Evolutionary conservation across 2,888 invertebrate genomes (phyloP), one percentile per base, ranked within the genome.

Genomic region (Gisinianus flammeolus): DNA sequence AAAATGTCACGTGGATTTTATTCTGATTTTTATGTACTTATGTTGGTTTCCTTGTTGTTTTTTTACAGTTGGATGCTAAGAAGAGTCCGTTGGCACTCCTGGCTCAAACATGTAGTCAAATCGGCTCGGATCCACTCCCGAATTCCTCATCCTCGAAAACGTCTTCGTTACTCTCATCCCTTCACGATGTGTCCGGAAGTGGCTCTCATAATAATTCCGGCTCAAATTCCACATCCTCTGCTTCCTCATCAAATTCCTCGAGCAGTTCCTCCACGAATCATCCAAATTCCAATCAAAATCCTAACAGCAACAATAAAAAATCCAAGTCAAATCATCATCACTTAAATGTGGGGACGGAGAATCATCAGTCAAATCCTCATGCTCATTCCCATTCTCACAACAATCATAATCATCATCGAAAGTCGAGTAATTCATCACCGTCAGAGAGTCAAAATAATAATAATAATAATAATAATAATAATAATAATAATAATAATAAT

Each of bases 1-100:
- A n/a, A n/a, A n/a, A n/a, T n/a, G n/a, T n/a, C n/a, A n/a, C n/a
- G n/a, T n/a, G n/a, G n/a, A n/a, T n/a, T n/a, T n/a, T n/a, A n/a
- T n/a, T n/a, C n/a, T n/a, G n/a, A n/a, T n/a, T n/a, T n/a, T n/a
- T n/a, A n/a, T n/a, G n/a, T n/a, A n/a, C n/a, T n/a, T n/a, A n/a
- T n/a, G n/a, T n/a, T n/a, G n/a, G n/a, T n/a, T n/a, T n/a, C n/a
- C n/a, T n/a, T n/a, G n/a, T n/a, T n/a, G n/a, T n/a, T n/a, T n/a
- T n/a, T n/a, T n/a, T n/a, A n/a, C 92, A 97, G 97, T 90, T 97
- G 91, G 97, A 97, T 89, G 95, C 96, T 83, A 97, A 97, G 90
- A 97, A 97, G 89, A 97, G 96, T 89, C 98, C 98, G 24, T 89
- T 98, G 88, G 97, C 97, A 70, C 90, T 98, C 81, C 89, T 98